phyloP scores from a whole-genome alignment of 1,140 invertebrate species.

The Platorchestia sp. region DNA sequence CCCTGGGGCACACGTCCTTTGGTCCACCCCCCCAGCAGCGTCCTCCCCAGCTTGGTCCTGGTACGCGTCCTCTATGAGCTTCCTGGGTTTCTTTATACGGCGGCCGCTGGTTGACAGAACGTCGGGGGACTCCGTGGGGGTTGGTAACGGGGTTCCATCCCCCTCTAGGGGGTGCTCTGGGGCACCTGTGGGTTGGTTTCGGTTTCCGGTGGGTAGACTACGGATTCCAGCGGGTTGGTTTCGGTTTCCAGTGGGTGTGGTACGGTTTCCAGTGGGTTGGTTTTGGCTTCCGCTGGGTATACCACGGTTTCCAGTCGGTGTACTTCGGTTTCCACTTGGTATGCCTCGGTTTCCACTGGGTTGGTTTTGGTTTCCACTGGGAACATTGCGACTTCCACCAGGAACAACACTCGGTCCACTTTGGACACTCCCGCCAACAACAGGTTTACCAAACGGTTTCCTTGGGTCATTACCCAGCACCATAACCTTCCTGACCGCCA shows the following conservation, averaged over 20 bases:
- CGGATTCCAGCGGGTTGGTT: too few relatives aligned
- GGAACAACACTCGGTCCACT: too few relatives aligned
- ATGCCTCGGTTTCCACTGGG: neutral
- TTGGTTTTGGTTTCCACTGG: too few relatives aligned
- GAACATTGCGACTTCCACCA: neutral
- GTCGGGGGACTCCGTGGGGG: neutral
- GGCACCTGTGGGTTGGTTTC: too few relatives aligned
- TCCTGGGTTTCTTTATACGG: slow-evolving; percentile 2
- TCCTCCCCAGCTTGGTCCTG: neutral
- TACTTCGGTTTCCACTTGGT: neutral
- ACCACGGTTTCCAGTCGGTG: neutral
- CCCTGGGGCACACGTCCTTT: neutral
- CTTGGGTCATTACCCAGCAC: neutral
- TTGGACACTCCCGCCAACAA: neutral
- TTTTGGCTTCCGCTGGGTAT: neutral
- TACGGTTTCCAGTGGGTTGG: neutral
- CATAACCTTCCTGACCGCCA: neutral
- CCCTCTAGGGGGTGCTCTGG: neutral
- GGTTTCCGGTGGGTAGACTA: too few relatives aligned
- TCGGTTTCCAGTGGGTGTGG: too few relatives aligned
- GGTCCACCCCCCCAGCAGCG: neutral
- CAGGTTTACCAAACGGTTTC: neutral
- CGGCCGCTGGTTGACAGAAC: neutral
- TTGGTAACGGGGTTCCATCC: neutral
- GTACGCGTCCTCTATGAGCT: slow-evolving; percentile 19